A percentile compares a stretch with the other conserved stretches of the same genome.
phyloP scores from a whole-genome alignment of 1,140 invertebrate genomes.

The Drosophila bipectinata region DNA sequence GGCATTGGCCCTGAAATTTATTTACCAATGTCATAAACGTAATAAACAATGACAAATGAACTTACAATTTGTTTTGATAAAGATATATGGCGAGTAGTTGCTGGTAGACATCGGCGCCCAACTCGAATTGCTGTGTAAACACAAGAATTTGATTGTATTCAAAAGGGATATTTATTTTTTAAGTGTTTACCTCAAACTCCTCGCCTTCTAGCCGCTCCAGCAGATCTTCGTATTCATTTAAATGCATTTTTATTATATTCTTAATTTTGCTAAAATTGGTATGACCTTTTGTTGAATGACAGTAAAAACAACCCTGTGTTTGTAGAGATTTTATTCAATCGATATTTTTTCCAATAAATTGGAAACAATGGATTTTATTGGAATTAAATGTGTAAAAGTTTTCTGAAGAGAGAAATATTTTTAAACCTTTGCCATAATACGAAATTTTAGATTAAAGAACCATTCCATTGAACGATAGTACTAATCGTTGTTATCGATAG shows the following conservation, averaged over 20 bases:
- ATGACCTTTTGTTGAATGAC: conserved; percentile 2
- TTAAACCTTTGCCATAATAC: too few relatives aligned
- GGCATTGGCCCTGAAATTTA: conserved; percentile 43
- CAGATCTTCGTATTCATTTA: conserved; percentile 57
- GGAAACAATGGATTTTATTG: neutral
- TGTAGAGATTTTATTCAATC: conserved; percentile 27
- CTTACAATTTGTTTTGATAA: conserved; percentile 66
- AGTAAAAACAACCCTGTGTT: neutral
- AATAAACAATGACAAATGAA: neutral
- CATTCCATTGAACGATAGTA: neutral
- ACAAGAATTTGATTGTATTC: too few relatives aligned
- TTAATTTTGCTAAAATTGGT: conserved; percentile 1
- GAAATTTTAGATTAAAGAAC: too few relatives aligned
- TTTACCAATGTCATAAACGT: neutral
- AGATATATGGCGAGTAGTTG: conserved; percentile 72
- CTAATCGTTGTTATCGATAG: conserved; percentile 18
- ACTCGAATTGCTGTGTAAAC: conserved; percentile 44
- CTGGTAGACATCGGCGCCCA: conserved; percentile 52
- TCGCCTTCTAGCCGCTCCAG: conserved; percentile 52
- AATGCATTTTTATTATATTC: conserved; percentile 56
- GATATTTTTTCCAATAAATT: neutral
- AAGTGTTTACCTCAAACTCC: conserved; percentile 53
- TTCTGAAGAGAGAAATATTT: too few relatives aligned
- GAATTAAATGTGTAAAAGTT: too few relatives aligned
- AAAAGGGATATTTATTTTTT: neutral